Conservation (phyloP, 2,888 invertebrate species). For the Plemyria rubiginata region DNA sequence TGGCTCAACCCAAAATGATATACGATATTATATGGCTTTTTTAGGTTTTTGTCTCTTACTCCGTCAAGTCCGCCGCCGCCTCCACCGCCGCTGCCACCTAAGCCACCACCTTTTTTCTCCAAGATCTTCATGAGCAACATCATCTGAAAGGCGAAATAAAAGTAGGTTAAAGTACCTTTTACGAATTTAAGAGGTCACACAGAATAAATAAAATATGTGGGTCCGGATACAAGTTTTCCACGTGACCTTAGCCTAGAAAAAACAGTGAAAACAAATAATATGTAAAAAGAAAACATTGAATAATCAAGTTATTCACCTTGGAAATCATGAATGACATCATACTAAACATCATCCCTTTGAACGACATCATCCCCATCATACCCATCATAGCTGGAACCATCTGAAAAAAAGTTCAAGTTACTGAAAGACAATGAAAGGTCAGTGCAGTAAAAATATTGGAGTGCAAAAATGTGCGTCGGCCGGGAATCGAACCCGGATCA, state of each 20-base stretch:
- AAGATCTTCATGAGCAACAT: conserved; percentile 75
- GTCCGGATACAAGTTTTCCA: no score
- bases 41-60: conserved; percentile 51
- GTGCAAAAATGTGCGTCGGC: conserved; percentile 73
- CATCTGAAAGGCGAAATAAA: conserved; percentile 65
- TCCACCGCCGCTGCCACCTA: conserved; percentile 55
- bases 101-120: conserved; percentile 71
- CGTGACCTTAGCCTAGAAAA: no score
- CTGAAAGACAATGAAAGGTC: no score
- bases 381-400: conserved; percentile 84
- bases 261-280: no score
- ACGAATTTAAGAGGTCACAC: no score
- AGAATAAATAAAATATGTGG: no score
- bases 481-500: conserved; percentile 85
- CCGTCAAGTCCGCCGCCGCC: conserved; percentile 54
- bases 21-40: no score
- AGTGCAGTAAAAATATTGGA: no score
- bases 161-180: no score
- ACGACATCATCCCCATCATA: conserved; percentile 85
- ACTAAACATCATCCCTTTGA: conserved; percentile 86
- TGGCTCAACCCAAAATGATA: no score
- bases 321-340: conserved; percentile 86
- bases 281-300: no score
- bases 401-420: no score
- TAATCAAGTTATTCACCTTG: conserved; percentile 69